Percentiles rank a stretch among this genome's conserved stretches.
These are phyloP conservation scores for Tonatia bakeri DNA, from an alignment of 2,113 vertebrate species.

Conservation along the genomic window DNA sequence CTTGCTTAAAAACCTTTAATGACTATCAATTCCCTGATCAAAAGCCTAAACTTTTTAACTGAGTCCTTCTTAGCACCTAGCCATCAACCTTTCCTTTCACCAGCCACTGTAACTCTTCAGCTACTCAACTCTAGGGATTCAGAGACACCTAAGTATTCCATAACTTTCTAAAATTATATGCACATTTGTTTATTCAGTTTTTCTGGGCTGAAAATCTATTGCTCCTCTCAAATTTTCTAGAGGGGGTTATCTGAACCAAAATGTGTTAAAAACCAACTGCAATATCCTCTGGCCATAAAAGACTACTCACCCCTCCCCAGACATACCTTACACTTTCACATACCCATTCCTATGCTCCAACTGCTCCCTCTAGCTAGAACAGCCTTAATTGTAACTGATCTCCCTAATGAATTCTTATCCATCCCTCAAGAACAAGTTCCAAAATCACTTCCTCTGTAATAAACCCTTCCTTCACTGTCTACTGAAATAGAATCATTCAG, in stretches of 20 bases:
- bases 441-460: not conserved
- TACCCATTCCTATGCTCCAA: not conserved
- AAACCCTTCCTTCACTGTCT: not conserved
- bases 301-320: not conserved
- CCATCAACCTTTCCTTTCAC: not conserved
- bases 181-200: not conserved
- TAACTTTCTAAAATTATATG: not conserved
- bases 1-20: not conserved
- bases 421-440: not conserved
- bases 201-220: not conserved
- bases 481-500: not conserved
- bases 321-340: not conserved
- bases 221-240: not conserved
- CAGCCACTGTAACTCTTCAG: not conserved
- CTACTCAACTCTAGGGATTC: not conserved
- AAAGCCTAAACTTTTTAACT: not conserved
- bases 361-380: not conserved
- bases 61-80: not conserved
- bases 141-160: not conserved
- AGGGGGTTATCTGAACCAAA: not conserved
- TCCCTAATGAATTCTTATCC: not conserved
- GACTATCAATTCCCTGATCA: not conserved
- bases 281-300: not conserved
- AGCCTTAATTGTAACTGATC: not conserved
- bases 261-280: not conserved